phyloP scores from a whole-genome alignment of 2,797 vertebrate species.

The Mormyrus hasselquistii region DNA sequence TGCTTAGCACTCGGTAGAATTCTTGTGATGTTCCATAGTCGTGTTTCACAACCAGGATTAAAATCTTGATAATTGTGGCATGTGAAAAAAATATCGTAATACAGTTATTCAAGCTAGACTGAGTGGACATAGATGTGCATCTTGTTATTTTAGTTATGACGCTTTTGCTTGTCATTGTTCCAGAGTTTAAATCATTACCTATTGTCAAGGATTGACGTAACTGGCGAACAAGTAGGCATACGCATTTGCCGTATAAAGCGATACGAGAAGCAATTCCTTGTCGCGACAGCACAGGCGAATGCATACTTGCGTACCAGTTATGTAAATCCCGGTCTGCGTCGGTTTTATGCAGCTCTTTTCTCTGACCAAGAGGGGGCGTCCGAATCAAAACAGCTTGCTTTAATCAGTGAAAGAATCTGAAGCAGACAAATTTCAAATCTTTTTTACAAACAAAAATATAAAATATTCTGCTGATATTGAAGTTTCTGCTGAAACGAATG shows the following conservation, averaged over 20 bases:
- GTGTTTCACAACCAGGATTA: neutral
- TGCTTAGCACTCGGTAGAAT: neutral
- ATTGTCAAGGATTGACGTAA: neutral
- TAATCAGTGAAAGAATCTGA: constrained; percentile 13
- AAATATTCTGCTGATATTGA: neutral
- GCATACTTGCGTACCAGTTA: neutral
- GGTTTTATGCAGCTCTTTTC: neutral
- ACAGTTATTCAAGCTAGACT: neutral
- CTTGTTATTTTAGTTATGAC: neutral
- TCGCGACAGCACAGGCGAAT: neutral
- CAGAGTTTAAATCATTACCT: neutral
- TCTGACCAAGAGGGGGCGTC: neutral
- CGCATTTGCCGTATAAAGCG: neutral
- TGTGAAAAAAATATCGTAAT: neutral
- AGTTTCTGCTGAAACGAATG: neutral
- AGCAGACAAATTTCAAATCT: constrained; percentile 15
- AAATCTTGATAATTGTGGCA: neutral
- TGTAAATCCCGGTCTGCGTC: neutral
- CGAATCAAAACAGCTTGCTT: neutral
- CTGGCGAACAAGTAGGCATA: neutral
- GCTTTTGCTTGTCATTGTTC: neutral
- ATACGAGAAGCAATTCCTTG: neutral
- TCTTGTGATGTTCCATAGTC: neutral
- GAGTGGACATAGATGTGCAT: neutral
- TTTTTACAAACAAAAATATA: neutral